phyloP scores from a whole-genome alignment of 2,888 invertebrate genomes.

The Epinotia nisella region DNA sequence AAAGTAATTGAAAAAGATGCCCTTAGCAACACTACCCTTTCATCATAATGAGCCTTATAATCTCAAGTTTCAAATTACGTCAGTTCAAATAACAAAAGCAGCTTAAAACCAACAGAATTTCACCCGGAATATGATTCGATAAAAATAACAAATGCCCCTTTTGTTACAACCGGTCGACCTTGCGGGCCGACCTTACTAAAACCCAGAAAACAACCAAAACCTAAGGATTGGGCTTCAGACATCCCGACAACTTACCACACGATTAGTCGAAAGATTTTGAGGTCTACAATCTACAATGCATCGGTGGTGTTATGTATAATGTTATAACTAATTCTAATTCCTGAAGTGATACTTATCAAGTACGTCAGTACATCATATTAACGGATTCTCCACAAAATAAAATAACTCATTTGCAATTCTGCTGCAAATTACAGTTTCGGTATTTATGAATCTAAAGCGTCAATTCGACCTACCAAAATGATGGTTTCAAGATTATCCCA shows the following conservation, averaged over 20 bases:
- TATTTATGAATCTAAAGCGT: no score
- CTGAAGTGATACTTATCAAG: not conserved
- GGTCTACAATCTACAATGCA: constrained; percentile 47
- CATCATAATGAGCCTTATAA: not conserved
- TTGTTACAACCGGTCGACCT: constrained; percentile 64
- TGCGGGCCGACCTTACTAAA: constrained; percentile 75
- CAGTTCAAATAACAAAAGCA: constrained; percentile 40
- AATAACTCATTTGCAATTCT: no score
- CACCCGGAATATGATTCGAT: constrained; percentile 31
- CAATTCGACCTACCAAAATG: not conserved
- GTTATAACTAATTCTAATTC: not conserved
- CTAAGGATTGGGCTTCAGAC: constrained; percentile 51
- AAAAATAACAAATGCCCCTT: constrained; percentile 38
- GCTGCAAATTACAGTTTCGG: not conserved
- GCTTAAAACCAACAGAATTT: constrained; percentile 30
- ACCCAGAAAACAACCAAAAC: constrained; percentile 72
- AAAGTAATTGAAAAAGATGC: not conserved
- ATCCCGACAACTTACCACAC: constrained; percentile 55
- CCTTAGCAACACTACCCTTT: not conserved
- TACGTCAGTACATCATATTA: no score
- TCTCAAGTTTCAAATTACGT: constrained; percentile 44
- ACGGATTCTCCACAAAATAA: no score
- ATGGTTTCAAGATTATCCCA: not conserved
- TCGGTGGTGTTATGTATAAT: not conserved
- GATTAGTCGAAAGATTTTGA: constrained; percentile 69